Evolutionary conservation across 2,888 invertebrate genomes (phyloP), one percentile per base, ranked within the genome.

Genomic region (Palloptera scutellata): DNA sequence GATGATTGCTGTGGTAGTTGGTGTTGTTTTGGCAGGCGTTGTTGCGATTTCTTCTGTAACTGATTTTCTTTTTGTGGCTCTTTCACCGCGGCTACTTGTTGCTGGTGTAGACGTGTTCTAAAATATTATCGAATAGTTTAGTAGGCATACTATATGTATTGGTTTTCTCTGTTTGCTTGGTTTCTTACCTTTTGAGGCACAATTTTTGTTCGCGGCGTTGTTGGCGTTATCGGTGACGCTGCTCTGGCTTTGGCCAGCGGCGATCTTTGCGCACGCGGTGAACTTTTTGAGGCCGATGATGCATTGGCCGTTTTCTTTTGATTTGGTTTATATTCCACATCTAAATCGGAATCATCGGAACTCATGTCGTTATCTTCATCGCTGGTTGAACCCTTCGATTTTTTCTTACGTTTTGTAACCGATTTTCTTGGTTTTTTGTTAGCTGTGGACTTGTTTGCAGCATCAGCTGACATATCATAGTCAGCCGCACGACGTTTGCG

Each of bases 181-280:
- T n/a, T 40, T 68, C 71, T 70, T 74, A 79, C 80, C 73, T 78
- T 77, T 64, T 74, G 74, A 77, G 79, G 77, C 77, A 79, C 75
- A 73, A 70, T 74, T 75, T 74, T 79, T 54, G 76, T 71, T 75
- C 76, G 76, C 61, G 78, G 75, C 72, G 78, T 72, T 48, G 77
- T 76, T 43, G 79, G 76, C 55, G 77, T 77, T 58, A 79, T 78
- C 43, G 80, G 80, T 5, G 80, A 79, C 48, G 77, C 79, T 15
- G 78, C 79, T 73, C 79, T 75, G 19, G 79, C 79, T 67, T 74
- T 79, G 64, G 79, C 79, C 69, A 80, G 72, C 40, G 78, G 79
- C 61, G 79, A 80, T 67, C 79, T 74, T 74, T 79, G 80, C 70
- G 76, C 78, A 58, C 78, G 75, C 9, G 75, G 76, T 12, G 76